phyloP scores from a whole-genome alignment of 2,797 vertebrate species.

The Tarsius wallacei region DNA sequence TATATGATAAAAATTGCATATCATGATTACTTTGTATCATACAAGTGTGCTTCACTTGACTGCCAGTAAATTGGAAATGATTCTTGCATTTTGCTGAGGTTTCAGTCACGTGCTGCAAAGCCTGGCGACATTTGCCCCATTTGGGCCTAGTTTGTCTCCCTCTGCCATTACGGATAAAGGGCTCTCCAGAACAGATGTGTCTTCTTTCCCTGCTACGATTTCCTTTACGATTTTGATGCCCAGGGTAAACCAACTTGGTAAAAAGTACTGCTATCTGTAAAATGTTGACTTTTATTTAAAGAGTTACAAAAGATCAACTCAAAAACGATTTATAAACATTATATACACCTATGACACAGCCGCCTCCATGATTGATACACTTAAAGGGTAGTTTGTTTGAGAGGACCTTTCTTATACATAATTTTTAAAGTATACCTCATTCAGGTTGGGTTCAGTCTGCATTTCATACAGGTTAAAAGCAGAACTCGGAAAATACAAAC shows the following conservation, averaged over 20 bases:
- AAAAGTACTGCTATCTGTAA: background rate
- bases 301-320: background rate
- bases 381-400: background rate
- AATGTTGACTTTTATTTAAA: background rate
- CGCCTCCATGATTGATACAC: background rate
- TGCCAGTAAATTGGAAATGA: constrained; percentile 46
- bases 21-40: constrained; percentile 53
- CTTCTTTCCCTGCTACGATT: background rate
- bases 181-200: background rate
- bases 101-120: background rate
- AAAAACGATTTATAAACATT: background rate
- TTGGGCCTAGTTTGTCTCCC: background rate
- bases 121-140: background rate
- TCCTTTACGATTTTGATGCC: background rate
- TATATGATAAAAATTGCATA: background rate
- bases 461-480: background rate
- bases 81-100: background rate
- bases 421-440: background rate
- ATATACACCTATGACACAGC: background rate
- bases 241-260: background rate
- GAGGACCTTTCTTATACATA: background rate
- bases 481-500: background rate
- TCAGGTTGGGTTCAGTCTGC: background rate
- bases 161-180: background rate
- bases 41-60: constrained; percentile 26